Evolutionary conservation across 2,113 vertebrate genomes (phyloP).

Genomic region (Myxocyprinus asiaticus): DNA sequence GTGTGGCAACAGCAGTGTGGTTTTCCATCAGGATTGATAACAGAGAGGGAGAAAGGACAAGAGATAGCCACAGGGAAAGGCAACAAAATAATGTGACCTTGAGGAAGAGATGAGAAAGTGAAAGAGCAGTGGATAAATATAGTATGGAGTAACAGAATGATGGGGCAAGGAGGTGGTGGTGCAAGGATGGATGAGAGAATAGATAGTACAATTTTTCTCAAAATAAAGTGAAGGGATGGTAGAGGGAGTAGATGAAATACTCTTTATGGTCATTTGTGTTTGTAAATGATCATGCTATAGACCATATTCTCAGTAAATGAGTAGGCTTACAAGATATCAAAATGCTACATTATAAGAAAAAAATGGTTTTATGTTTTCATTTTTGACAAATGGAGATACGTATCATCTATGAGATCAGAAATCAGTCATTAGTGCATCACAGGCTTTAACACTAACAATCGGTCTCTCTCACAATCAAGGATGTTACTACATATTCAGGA

Average conservation of each 20-base stretch:
- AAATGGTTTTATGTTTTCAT: background rate
- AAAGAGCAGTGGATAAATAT: background rate
- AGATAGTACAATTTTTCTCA: too few relatives aligned
- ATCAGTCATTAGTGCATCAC: too few relatives aligned
- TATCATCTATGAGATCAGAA: too few relatives aligned
- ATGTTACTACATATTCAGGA: too few relatives aligned
- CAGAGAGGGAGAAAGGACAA: conserved; percentile 21
- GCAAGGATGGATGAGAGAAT: too few relatives aligned
- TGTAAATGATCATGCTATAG: background rate
- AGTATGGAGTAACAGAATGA: too few relatives aligned
- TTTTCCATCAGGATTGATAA: conserved; percentile 39
- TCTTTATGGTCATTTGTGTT: background rate
- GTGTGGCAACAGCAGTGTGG: conserved; percentile 21
- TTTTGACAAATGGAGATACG: too few relatives aligned
- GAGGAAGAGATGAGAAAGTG: background rate
- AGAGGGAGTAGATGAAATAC: background rate
- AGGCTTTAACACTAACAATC: too few relatives aligned
- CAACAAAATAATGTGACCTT: conserved; percentile 4
- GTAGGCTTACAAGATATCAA: background rate
- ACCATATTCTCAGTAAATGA: background rate
- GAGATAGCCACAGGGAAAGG: background rate
- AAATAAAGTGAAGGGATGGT: too few relatives aligned
- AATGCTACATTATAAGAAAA: background rate
- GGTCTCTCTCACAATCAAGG: too few relatives aligned
- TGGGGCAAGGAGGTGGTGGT: too few relatives aligned